Evolutionary conservation across 2,113 vertebrate genomes (phyloP).

Genomic region (Gila orcuttii): DNA sequence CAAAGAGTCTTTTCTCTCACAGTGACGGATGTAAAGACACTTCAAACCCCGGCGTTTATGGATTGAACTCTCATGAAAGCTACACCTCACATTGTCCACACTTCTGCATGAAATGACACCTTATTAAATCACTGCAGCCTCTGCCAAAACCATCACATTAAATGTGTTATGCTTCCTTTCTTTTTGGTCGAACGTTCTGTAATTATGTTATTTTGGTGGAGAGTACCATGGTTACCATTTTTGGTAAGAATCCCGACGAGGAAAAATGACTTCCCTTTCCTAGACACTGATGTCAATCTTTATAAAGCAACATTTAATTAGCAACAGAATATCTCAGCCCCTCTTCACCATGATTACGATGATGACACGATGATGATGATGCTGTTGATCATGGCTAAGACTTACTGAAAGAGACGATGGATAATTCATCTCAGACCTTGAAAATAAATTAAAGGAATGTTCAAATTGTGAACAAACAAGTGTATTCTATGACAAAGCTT

Average conservation of each 20-base stretch:
- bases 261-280: not conserved
- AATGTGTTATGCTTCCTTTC: not conserved
- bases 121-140: not conserved
- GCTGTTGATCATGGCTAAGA: too few relatives aligned
- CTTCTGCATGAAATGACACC: not conserved
- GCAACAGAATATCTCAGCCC: not conserved
- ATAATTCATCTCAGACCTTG: too few relatives aligned
- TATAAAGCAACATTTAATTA: not conserved
- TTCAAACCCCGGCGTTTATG: not conserved
- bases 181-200: not conserved
- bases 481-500: too few relatives aligned
- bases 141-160: conserved; percentile 6
- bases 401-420: too few relatives aligned
- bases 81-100: not conserved
- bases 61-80: not conserved
- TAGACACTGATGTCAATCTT: not conserved
- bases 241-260: not conserved
- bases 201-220: conserved; percentile 8
- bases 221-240: not conserved
- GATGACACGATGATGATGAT: not conserved
- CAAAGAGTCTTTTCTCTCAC: conserved; percentile 39
- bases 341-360: not conserved
- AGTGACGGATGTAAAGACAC: not conserved
- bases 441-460: too few relatives aligned
- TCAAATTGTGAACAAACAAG: too few relatives aligned